Conservation (phyloP, 2,113 vertebrate genomes). For the Prolemur simus region DNA sequence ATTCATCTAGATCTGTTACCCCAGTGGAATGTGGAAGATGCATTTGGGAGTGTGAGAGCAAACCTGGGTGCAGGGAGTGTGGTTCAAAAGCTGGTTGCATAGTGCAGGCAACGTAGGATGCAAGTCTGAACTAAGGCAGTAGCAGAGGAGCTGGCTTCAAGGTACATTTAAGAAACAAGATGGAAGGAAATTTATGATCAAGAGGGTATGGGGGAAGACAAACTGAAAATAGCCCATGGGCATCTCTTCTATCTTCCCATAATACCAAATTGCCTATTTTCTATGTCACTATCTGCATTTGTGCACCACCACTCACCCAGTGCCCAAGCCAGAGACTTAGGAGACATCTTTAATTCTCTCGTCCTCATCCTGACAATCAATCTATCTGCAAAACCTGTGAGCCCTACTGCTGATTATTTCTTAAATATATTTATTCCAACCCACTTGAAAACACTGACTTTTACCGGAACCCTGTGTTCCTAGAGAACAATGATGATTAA, state of each 20-base stretch:
- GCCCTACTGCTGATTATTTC: neutral
- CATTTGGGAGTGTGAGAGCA: neutral
- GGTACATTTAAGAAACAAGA: neutral
- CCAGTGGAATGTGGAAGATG: neutral
- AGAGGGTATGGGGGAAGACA: neutral
- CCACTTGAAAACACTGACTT: neutral
- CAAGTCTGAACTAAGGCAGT: neutral
- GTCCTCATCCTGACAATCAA: neutral
- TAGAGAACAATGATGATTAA: neutral
- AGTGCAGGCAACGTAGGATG: neutral
- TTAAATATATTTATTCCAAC: neutral
- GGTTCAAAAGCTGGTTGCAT: neutral
- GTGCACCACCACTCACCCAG: neutral
- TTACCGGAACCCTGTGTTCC: neutral
- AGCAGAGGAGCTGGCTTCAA: neutral
- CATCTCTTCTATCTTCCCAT: neutral
- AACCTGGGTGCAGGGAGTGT: neutral
- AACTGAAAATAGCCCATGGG: neutral
- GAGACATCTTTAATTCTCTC: neutral
- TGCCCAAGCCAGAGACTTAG: neutral
- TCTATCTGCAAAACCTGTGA: constrained; percentile 1
- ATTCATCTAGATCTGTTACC: neutral
- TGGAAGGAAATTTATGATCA: neutral
- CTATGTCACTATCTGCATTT: neutral
- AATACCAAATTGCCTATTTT: neutral